phyloP scores from a whole-genome alignment of 1,140 invertebrate genomes.

The Drosophila seguyi region DNA sequence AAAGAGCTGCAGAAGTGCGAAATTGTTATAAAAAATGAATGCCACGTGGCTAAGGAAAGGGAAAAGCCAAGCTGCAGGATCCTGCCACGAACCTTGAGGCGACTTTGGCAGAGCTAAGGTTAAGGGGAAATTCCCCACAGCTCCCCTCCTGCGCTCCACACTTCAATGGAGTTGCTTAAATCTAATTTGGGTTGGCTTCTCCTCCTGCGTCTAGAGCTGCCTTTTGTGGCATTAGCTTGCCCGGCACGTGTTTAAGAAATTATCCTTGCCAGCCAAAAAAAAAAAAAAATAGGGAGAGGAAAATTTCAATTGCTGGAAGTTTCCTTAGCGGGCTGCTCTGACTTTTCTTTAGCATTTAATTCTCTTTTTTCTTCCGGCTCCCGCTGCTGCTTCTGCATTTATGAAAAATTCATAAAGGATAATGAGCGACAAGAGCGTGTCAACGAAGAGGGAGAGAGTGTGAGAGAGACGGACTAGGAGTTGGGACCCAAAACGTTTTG shows the following conservation, averaged over 20 bases:
- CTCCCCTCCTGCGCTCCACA: conserved; percentile 22
- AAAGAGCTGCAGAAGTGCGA: conserved; percentile 60
- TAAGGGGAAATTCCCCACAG: conserved; percentile 31
- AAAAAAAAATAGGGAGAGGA: conserved; percentile 28
- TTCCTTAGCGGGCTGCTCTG: conserved; percentile 32
- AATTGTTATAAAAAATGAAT: conserved; percentile 74
- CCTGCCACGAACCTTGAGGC: conserved; percentile 43
- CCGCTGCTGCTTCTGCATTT: conserved; percentile 56
- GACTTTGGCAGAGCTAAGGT: conserved; percentile 60
- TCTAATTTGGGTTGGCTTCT: conserved; percentile 64
- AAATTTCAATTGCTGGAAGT: conserved; percentile 69
- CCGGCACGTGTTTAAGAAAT: conserved; percentile 74
- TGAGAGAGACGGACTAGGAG: neutral
- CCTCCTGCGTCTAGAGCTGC: conserved; percentile 22
- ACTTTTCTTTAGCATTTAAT: conserved; percentile 7
- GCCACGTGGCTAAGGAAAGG: conserved; percentile 41
- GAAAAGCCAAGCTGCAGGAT: conserved; percentile 8
- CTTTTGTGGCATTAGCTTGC: conserved; percentile 71
- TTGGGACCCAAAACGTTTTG: conserved; percentile 62
- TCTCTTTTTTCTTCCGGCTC: conserved; percentile 19
- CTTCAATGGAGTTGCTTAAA: conserved; percentile 72
- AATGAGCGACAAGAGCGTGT: conserved; percentile 82
- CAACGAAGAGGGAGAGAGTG: conserved; percentile 36
- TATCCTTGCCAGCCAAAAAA: conserved; percentile 46
- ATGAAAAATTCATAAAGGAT: conserved; percentile 84